Evolutionary conservation across 1,140 invertebrate genomes (phyloP).

Genomic region (Stegodyphus mimosarum): DNA sequence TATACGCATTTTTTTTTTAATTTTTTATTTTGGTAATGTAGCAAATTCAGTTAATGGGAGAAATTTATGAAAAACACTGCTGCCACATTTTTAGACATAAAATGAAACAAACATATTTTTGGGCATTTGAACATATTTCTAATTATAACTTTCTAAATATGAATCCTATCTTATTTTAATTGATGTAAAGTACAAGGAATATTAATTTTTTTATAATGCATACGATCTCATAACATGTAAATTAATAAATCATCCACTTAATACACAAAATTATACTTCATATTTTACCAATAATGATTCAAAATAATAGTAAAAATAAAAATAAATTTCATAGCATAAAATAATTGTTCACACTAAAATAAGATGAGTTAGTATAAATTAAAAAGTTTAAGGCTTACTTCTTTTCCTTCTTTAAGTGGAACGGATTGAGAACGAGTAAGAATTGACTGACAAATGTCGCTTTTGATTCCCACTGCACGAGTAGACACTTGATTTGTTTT

Average conservation of each 20-base stretch:
- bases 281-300: background rate
- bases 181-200: no score
- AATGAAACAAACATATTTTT: no score
- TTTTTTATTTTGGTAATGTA: no score
- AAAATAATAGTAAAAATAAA: background rate
- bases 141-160: no score
- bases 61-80: no score
- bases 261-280: background rate
- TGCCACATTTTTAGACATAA: no score
- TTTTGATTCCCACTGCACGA: constrained; percentile 59
- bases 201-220: no score
- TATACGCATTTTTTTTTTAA: no score
- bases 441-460: constrained; percentile 62
- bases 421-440: constrained; percentile 62
- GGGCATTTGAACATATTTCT: no score
- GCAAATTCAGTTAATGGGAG: no score
- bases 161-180: no score
- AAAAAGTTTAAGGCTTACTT: constrained; percentile 23
- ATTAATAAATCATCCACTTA: background rate
- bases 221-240: no score
- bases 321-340: background rate
- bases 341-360: background rate
- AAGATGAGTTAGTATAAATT: background rate
- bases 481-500: constrained; percentile 65
- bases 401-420: constrained; percentile 61